Conservation (phyloP, 2,797 vertebrate genomes). For the Pteronotus mesoamericanus region DNA sequence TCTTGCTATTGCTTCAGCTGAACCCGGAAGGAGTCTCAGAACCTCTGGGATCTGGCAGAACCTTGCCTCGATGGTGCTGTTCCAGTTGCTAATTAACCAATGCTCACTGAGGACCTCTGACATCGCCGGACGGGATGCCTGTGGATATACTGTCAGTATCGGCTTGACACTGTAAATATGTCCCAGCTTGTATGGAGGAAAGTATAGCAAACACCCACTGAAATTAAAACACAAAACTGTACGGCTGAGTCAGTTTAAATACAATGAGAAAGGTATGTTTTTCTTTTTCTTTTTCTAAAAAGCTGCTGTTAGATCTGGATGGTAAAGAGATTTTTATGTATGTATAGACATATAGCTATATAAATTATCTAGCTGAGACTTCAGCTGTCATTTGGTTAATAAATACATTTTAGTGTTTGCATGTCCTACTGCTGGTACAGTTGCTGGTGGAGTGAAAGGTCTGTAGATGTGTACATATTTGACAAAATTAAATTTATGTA, state of each 20-base stretch:
- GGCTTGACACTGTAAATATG: slow-evolving; percentile 57
- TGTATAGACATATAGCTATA: slow-evolving; percentile 75
- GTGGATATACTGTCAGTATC: neutral
- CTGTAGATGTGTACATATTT: slow-evolving; percentile 86
- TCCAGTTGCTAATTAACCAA: neutral
- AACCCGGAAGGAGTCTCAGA: neutral
- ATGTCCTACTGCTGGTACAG: slow-evolving; percentile 87
- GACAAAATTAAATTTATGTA: slow-evolving; percentile 88
- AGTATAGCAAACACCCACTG: slow-evolving; percentile 81
- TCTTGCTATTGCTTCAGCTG: neutral
- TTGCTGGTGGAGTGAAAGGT: slow-evolving; percentile 87
- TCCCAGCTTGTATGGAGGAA: slow-evolving; percentile 79
- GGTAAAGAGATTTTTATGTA: slow-evolving; percentile 77
- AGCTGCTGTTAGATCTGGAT: slow-evolving; percentile 81
- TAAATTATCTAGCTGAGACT: slow-evolving; percentile 85
- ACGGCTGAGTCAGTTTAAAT: slow-evolving; percentile 83
- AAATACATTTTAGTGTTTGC: slow-evolving; percentile 99
- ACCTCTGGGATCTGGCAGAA: neutral
- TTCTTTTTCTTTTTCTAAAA: slow-evolving; percentile 71
- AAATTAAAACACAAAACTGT: slow-evolving; percentile 85
- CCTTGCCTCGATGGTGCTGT: neutral
- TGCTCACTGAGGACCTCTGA: neutral
- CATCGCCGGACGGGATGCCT: neutral
- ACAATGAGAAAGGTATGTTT: slow-evolving; percentile 74
- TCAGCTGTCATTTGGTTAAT: slow-evolving; percentile 86